Percentiles rank a stretch among this genome's conserved stretches.
Conservation (phyloP, 2,888 invertebrate genomes). For the Lamellibrachia satsuma region DNA sequence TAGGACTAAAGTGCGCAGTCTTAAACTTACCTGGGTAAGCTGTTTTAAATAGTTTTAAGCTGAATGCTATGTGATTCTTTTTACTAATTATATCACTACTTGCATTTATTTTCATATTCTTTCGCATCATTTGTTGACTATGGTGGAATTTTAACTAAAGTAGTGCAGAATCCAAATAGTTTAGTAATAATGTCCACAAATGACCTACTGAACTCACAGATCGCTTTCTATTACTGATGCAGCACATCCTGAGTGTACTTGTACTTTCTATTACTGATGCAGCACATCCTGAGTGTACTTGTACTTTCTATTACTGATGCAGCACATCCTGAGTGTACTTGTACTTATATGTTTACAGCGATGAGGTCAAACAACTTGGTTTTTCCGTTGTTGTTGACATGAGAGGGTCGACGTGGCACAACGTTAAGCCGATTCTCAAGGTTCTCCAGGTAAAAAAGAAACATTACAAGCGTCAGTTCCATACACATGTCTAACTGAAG, state of each 20-base stretch:
- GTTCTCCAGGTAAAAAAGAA: slow-evolving; percentile 70
- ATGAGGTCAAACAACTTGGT: slow-evolving; percentile 85
- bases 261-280: neutral
- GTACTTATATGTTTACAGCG: slow-evolving; percentile 70
- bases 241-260: neutral
- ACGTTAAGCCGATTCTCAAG: slow-evolving; percentile 96
- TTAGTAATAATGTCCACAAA: no score
- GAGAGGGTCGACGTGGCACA: slow-evolving; percentile 91
- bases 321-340: neutral
- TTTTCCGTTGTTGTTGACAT: slow-evolving; percentile 98
- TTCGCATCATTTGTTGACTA: no score
- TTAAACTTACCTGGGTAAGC: no score
- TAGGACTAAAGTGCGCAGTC: no score
- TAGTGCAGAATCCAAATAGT: no score
- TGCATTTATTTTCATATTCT: no score
- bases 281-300: neutral
- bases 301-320: neutral
- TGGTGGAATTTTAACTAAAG: no score
- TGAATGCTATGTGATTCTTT: no score
- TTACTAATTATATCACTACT: no score
- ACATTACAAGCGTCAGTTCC: neutral
- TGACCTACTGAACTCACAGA: no score
- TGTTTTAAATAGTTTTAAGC: no score
- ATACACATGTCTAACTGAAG: neutral
- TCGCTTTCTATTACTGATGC: neutral